Evolutionary conservation across 1,140 invertebrate species (phyloP).

Genomic region (Rhizoglyphus robini): DNA sequence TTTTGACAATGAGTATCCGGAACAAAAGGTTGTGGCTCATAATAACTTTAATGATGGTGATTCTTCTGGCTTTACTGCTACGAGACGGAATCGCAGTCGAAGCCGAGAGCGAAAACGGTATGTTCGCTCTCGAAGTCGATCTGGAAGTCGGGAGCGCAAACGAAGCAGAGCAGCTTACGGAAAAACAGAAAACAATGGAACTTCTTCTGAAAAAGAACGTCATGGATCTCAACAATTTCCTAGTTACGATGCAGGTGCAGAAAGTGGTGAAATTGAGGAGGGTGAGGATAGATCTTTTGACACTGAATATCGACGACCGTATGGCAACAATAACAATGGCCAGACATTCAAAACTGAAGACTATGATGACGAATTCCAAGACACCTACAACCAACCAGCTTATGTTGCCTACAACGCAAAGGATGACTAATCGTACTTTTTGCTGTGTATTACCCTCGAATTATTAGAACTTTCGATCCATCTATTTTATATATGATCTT

Average conservation of each 20-base stretch:
- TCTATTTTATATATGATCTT: too few relatives aligned
- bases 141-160: background rate
- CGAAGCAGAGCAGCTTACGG: background rate
- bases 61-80: too few relatives aligned
- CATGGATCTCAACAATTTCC: background rate
- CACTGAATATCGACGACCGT: background rate
- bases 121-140: background rate
- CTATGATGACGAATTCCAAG: background rate
- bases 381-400: slow-evolving; percentile 4
- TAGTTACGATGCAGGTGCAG: background rate
- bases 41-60: too few relatives aligned
- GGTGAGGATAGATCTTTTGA: background rate
- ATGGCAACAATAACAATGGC: background rate
- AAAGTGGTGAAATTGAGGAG: background rate
- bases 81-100: background rate
- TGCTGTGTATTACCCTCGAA: too few relatives aligned
- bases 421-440: too few relatives aligned
- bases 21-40: background rate
- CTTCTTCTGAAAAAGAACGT: background rate
- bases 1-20: background rate
- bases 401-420: slow-evolving; percentile 9
- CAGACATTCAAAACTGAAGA: background rate
- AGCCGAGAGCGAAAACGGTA: background rate
- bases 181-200: background rate
- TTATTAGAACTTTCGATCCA: too few relatives aligned